phyloP scores from a whole-genome alignment of 2,888 invertebrate genomes.

The Rhaphigaster nebulosa region DNA sequence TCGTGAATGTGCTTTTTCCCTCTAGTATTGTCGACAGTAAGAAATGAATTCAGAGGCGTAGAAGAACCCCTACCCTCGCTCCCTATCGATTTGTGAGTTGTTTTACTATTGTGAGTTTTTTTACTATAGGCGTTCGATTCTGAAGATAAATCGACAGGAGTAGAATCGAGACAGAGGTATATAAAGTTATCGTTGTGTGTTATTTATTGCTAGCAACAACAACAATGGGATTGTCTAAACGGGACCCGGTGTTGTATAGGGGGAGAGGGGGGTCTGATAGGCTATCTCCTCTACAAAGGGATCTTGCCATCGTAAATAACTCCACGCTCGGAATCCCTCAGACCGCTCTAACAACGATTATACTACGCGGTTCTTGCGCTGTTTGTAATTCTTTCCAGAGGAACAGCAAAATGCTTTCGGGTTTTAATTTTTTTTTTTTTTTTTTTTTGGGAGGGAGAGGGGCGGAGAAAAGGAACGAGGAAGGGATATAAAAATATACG shows the following conservation, averaged over 20 bases:
- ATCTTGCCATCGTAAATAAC: not conserved
- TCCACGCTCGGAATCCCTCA: not conserved
- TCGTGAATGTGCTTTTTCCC: too few relatives aligned
- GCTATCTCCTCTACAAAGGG: constrained; percentile 9
- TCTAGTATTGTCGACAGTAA: not conserved
- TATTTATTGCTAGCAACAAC: constrained; percentile 1
- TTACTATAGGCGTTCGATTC: not conserved
- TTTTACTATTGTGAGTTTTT: too few relatives aligned
- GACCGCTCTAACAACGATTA: not conserved
- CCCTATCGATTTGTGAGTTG: not conserved
- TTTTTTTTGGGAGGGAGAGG: too few relatives aligned
- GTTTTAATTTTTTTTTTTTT: too few relatives aligned
- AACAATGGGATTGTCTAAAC: not conserved
- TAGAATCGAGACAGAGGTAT: not conserved
- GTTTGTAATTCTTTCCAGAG: too few relatives aligned
- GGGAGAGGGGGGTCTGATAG: not conserved
- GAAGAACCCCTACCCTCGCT: not conserved
- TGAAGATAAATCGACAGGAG: not conserved
- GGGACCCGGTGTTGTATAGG: not conserved
- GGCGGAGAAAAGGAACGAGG: too few relatives aligned
- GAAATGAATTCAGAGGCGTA: not conserved
- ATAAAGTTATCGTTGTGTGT: not conserved
- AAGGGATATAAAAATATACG: too few relatives aligned
- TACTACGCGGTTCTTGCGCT: not conserved
- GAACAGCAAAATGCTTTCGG: too few relatives aligned